A percentile compares a stretch with the other conserved stretches of the same genome.
Evolutionary conservation across 2,888 invertebrate genomes (phyloP).

Genomic region (Flabesymbios commensalis): DNA sequence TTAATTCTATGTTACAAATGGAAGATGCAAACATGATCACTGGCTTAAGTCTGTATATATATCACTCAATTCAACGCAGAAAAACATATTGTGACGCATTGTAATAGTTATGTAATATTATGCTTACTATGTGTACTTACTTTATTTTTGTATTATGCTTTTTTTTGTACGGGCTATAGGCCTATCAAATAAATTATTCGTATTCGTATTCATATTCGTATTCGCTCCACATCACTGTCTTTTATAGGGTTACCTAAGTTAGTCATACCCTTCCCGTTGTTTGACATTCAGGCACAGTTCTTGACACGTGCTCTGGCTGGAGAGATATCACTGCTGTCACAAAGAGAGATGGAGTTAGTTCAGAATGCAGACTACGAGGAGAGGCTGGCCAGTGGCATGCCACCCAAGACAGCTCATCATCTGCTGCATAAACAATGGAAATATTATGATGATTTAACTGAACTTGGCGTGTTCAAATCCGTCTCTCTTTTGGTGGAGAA

Average conservation of each 20-base stretch:
- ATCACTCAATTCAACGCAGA: too few relatives aligned
- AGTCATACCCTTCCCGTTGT: constrained; percentile 83
- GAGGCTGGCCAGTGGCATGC: constrained; percentile 69
- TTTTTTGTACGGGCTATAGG: too few relatives aligned
- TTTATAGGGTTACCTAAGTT: constrained; percentile 82
- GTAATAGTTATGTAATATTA: too few relatives aligned
- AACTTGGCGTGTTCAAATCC: constrained; percentile 68
- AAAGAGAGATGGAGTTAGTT: constrained; percentile 72
- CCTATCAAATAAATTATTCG: too few relatives aligned
- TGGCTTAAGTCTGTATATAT: too few relatives aligned
- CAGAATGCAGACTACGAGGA: constrained; percentile 71
- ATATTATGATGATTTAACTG: constrained; percentile 74
- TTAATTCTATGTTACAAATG: too few relatives aligned
- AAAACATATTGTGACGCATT: too few relatives aligned
- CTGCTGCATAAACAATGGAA: constrained; percentile 75
- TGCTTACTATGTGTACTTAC: too few relatives aligned
- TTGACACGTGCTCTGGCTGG: constrained; percentile 69
- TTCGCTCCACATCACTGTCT: constrained; percentile 78
- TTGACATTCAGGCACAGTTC: constrained; percentile 79
- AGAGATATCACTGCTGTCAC: constrained; percentile 68
- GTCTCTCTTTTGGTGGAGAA: constrained; percentile 74
- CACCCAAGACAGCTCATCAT: constrained; percentile 78
- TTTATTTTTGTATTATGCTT: too few relatives aligned
- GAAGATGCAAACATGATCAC: too few relatives aligned
- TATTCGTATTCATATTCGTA: too few relatives aligned